phyloP scores from a whole-genome alignment of 2,888 invertebrate genomes.

The Pecten maximus region DNA sequence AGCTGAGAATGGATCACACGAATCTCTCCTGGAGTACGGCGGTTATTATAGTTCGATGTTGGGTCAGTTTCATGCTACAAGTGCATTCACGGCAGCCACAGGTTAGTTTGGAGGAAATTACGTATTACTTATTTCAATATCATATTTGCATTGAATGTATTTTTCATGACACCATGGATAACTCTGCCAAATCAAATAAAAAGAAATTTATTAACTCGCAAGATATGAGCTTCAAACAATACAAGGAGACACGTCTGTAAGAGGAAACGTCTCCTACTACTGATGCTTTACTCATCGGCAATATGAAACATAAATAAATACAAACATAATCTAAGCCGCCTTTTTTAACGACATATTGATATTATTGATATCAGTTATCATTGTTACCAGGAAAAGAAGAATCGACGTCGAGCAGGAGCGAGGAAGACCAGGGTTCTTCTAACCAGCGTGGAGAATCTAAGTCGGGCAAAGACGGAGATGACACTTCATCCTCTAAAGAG shows the following conservation, averaged over 20 bases:
- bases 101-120: not conserved
- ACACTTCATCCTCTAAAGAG: not conserved
- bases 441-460: not conserved
- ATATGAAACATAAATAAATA: too few species aligned
- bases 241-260: too few species aligned
- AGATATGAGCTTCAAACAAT: too few species aligned
- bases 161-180: too few species aligned
- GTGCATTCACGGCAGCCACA: not conserved
- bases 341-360: too few species aligned
- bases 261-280: too few species aligned
- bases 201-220: too few species aligned
- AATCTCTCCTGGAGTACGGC: conserved; percentile 82
- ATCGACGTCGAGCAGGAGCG: not conserved
- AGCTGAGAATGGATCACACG: conserved; percentile 84
- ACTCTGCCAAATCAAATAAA: too few species aligned
- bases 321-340: too few species aligned
- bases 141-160: too few species aligned
- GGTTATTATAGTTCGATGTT: conserved; percentile 73
- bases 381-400: not conserved
- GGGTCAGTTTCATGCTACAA: conserved; percentile 39
- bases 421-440: not conserved
- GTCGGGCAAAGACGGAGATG: not conserved
- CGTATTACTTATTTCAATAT: too few species aligned
- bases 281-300: too few species aligned
- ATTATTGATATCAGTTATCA: not conserved